These are phyloP conservation scores for Origma solitaria DNA, from an alignment of 2,113 vertebrate genomes.

Conservation along the genomic window DNA sequence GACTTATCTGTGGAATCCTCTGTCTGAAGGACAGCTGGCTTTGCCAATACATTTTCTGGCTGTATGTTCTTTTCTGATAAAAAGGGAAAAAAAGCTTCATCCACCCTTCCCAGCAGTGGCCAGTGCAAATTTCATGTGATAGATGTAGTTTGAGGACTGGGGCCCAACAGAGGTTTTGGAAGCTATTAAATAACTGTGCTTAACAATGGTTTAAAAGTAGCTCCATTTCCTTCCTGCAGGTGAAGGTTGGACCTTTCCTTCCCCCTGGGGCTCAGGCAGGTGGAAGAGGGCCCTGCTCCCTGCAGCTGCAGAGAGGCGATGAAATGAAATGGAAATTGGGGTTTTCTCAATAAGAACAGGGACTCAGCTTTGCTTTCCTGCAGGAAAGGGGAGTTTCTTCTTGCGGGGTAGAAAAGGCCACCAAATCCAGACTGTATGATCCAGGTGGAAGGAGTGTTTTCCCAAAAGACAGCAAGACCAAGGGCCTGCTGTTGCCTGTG, in stretches of 20 bases:
- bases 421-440: neutral
- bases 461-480: rapidly evolving
- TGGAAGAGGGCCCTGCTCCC: rapidly evolving
- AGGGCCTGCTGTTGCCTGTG: neutral
- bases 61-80: neutral
- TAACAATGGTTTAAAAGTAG: neutral
- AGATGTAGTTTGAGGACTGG: neutral
- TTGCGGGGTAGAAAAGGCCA: neutral
- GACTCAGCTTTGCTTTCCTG: neutral
- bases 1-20: neutral
- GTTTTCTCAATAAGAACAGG: rapidly evolving
- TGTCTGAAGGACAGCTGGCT: neutral
- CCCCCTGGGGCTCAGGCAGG: neutral
- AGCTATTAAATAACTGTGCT: neutral
- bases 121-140: neutral
- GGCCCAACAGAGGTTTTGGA: neutral
- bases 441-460: neutral
- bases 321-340: neutral
- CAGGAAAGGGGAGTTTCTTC: neutral
- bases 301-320: rapidly evolving
- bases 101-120: neutral
- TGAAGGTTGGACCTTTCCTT: neutral
- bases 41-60: neutral
- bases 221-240: rapidly evolving
- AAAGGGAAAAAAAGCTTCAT: neutral